Percentiles rank a stretch among this genome's conserved stretches.
phyloP scores from a whole-genome alignment of 2,888 invertebrate species.

The Didymodactylos carnosus region DNA sequence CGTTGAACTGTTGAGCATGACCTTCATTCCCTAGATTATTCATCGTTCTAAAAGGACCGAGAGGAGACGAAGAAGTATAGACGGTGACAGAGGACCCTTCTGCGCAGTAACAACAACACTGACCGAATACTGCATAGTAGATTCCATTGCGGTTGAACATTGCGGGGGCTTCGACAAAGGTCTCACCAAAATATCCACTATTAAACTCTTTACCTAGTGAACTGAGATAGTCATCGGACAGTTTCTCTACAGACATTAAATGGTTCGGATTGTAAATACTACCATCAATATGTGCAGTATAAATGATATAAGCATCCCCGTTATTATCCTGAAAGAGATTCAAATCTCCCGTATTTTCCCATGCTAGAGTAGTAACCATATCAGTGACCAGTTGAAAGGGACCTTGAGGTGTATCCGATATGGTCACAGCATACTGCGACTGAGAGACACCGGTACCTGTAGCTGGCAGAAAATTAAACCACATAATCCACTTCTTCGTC shows the following conservation, averaged over 20 bases:
- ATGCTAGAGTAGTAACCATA: not conserved
- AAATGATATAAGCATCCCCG: not conserved
- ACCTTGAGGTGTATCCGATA: not conserved
- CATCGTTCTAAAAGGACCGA: not conserved
- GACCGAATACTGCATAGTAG: not conserved
- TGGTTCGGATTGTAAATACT: not conserved
- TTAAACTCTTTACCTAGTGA: not conserved
- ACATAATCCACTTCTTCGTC: not conserved
- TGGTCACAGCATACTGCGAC: not conserved
- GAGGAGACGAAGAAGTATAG: not conserved
- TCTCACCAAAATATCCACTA: not conserved
- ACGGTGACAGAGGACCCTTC: not conserved
- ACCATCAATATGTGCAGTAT: not conserved
- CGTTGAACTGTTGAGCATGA: not conserved
- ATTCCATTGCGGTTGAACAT: not conserved
- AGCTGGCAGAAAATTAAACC: not conserved
- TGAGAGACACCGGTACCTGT: not conserved
- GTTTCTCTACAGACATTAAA: not conserved
- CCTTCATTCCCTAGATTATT: not conserved
- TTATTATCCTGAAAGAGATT: not conserved
- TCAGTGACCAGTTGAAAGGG: not conserved
- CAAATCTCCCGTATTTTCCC: not conserved
- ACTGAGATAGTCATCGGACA: not conserved
- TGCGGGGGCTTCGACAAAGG: not conserved
- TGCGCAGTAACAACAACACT: not conserved